Base-by-base conservation (phyloP, 2,888 invertebrate genomes). In the Tineola bisselliella region DNA sequence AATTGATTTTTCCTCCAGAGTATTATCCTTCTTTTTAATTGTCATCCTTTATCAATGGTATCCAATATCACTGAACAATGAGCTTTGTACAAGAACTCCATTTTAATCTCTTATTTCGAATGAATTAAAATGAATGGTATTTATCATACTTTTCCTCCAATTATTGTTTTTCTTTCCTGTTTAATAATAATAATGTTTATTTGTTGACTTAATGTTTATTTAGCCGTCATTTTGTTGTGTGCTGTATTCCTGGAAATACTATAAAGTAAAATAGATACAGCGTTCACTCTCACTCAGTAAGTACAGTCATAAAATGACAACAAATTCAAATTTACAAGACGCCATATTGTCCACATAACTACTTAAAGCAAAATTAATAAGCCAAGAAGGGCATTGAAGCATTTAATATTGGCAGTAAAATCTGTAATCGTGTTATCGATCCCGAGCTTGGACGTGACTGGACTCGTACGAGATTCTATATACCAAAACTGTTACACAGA, bases 381-480 rank as follows among this genome's bases (percentile, higher is more conserved):
- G 3, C 1, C 15, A 10, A 38, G 10, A 18, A 19, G 19, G 56
- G n/a, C 18, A 56, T 52, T n/a, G 19, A 25, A 60, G 63, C 68
- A 71, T 72, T 74, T 72, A 70, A 67, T 67, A 63, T 63, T 48
- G 64, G 64, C 67, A 61, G 67, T 70, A 69, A 72, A 74, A 72
- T 66, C 62, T 38, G 70, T 38, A 38, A 38, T 38, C 67, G 69
- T 59, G 64, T 13, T 64, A 71, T 72, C 70, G 68, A 70, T 71
- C 71, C 69, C 69, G 8, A 17, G 67, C 67, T 69, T 61, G 63
- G 65, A 77, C 74, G 76, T 76, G 79, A 73, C 72, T 64, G 63
- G 69, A 67, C 48, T 48, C 10, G 13, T 19, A 13, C 6, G 18
- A n/a, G 12, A 56, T 56, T 56, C 56, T 56, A 56, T 56, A 19